Evolutionary conservation across 2,797 vertebrate genomes (phyloP).

Genomic region (Lophotriccus pileatus): DNA sequence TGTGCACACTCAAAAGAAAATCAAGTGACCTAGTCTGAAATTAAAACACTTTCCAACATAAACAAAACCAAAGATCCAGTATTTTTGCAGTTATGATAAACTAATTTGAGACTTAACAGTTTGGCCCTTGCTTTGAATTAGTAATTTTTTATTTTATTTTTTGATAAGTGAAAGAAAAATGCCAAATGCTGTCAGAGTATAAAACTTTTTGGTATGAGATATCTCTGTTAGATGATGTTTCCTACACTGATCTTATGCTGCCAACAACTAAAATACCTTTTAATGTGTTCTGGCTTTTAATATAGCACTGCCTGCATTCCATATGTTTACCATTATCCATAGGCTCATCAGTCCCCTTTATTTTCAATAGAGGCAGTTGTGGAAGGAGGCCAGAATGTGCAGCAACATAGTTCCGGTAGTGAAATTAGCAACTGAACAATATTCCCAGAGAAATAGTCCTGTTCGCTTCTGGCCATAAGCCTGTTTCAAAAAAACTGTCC

Average conservation of each 20-base stretch:
- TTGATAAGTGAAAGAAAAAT: conserved; percentile 14
- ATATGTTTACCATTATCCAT: conserved; percentile 80
- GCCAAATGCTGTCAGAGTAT: conserved; percentile 21
- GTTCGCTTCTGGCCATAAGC: conserved; percentile 62
- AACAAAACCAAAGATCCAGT: conserved; percentile 62
- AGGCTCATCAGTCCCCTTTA: conserved; percentile 73
- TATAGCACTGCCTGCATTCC: conserved; percentile 62
- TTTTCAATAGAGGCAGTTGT: conserved; percentile 71
- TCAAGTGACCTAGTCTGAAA: conserved; percentile 67
- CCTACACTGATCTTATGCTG: conserved; percentile 60
- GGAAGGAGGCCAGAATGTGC: conserved; percentile 72
- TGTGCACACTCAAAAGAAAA: conserved; percentile 66
- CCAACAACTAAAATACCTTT: conserved; percentile 74
- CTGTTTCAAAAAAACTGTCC: conserved; percentile 35
- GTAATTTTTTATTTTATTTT: conserved; percentile 7
- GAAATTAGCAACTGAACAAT: conserved; percentile 80
- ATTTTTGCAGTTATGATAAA: conserved; percentile 65
- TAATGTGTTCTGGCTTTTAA: conserved; percentile 73
- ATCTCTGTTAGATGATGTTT: conserved; percentile 65
- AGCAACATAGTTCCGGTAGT: conserved; percentile 76
- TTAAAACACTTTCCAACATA: conserved; percentile 63
- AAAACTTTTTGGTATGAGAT: conserved; percentile 48
- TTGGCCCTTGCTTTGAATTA: conserved; percentile 61
- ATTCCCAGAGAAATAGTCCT: conserved; percentile 74
- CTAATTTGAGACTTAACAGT: conserved; percentile 52